Conservation (phyloP, 2,113 vertebrate genomes). For the Muscicapa adusta region DNA sequence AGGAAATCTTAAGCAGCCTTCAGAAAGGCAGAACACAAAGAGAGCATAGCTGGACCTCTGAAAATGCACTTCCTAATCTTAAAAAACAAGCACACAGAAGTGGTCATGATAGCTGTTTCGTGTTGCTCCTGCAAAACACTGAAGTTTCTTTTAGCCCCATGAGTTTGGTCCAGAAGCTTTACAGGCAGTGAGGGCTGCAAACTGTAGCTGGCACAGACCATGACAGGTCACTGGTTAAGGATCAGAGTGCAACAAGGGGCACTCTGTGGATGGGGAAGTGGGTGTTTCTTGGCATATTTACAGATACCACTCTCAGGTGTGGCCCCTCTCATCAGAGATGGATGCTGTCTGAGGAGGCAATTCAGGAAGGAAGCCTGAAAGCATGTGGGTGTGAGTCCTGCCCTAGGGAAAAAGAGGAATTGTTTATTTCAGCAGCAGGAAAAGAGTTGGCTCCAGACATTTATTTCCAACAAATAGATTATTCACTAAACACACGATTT, state of each 20-base stretch:
- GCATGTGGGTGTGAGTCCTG: conserved; percentile 35
- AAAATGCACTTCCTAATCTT: background rate
- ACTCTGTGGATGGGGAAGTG: background rate
- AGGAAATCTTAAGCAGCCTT: background rate
- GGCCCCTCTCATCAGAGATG: conserved; percentile 22
- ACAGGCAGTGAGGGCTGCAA: background rate
- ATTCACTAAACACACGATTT: conserved; percentile 1
- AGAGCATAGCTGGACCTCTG: background rate
- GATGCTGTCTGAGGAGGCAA: background rate
- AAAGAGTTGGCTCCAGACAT: conserved; percentile 6
- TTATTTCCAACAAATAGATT: conserved; percentile 48
- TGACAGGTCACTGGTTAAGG: background rate
- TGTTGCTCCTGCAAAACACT: background rate
- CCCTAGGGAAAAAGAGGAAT: conserved; percentile 27
- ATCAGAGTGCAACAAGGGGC: background rate
- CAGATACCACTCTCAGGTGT: conserved; percentile 56
- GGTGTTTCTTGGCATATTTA: background rate
- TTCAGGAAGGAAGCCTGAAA: conserved; percentile 44
- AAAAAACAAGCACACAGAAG: background rate
- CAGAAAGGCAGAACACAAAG: background rate
- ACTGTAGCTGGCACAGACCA: background rate
- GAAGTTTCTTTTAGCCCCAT: background rate
- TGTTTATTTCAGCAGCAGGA: conserved; percentile 43
- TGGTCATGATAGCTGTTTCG: background rate
- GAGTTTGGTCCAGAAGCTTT: background rate